Base-by-base conservation (phyloP, 2,888 invertebrate genomes). In the Erpobdella octoculata region DNA sequence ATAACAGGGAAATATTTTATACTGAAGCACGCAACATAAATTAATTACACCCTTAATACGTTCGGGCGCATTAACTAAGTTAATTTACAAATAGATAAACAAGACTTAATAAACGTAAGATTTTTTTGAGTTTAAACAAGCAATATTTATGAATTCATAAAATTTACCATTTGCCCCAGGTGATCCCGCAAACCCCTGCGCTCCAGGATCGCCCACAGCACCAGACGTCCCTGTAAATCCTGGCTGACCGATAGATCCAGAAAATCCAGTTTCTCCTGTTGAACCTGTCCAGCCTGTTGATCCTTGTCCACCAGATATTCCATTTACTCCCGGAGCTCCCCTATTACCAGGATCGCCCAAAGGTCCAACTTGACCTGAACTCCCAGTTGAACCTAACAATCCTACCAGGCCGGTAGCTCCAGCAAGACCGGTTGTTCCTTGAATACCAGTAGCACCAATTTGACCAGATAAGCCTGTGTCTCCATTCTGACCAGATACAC, bases 361-460 rank as follows among this genome's bases (percentile, higher is more conserved):
- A 31, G 2, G 6, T 28, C 72, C 74, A 61, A 70, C 46, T 59
- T 46, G 37, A 41, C 74, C 74, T 65, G 71, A 37, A n/a, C 31
- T 25, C 1, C 74, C 74, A 37, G 73, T n/a, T 9, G 62, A 65
- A 15, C 73, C 73, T 41, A 38, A n/a, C 18, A 33, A 38, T 15
- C 73, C 73, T 5, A 67, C n/a, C n/a, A 28, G 53, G 2, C 71
- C 37, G 0, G 31, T 15, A 5, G 62, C 3, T 62, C 62, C 62
- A n/a, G 62, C n/a, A 33, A 62, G 33, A 33, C 62, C 62, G 28
- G 35, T 35, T 33, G 28, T 35, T 9, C 66, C 66, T 1, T 21
- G n/a, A n/a, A 25, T 35, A n/a, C 66, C 66, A 9, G 41, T 66
- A 37, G 66, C 66, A n/a, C 66, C 66, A 37, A 36, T n/a, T 66